Evolutionary conservation across 2,888 invertebrate species (phyloP).

Genomic region (Hirtodrosophila duncani): DNA sequence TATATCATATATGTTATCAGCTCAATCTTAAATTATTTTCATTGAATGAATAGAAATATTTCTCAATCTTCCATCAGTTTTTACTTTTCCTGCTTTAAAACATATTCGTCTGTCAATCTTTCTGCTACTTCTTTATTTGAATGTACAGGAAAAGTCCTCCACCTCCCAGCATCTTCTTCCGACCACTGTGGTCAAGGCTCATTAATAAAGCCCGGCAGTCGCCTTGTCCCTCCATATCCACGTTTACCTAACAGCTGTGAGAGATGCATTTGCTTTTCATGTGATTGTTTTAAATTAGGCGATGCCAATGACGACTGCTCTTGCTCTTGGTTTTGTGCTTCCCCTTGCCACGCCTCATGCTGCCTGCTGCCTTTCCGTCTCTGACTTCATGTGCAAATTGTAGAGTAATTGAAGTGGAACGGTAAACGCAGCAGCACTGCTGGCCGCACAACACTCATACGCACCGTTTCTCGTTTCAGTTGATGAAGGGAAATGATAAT

Average conservation of each 20-base stretch:
- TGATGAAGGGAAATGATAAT: conserved; percentile 73
- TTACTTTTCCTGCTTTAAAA: too few species aligned
- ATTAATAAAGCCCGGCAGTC: conserved; percentile 36
- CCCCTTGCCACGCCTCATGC: background rate
- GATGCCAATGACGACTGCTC: conserved; percentile 33
- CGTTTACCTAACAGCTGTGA: background rate
- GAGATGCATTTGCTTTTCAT: conserved; percentile 38
- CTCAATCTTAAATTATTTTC: too few species aligned
- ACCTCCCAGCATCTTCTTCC: too few species aligned
- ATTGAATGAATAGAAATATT: too few species aligned
- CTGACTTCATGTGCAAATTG: conserved; percentile 25
- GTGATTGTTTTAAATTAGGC: conserved; percentile 61
- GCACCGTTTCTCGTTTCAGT: conserved; percentile 51
- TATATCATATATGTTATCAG: too few species aligned
- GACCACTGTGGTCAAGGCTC: conserved; percentile 36
- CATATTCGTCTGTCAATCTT: too few species aligned
- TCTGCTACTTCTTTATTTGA: too few species aligned
- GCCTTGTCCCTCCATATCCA: conserved; percentile 31
- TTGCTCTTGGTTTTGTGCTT: too few species aligned
- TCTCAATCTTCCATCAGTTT: too few species aligned
- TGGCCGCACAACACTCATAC: conserved; percentile 48
- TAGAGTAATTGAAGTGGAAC: conserved; percentile 51
- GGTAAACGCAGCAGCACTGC: conserved; percentile 28
- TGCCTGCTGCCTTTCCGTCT: background rate
- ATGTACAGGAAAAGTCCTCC: too few species aligned